A percentile compares a stretch with the other conserved stretches of the same genome.
phyloP scores from a whole-genome alignment of 1,140 invertebrate genomes.

The Drosophila kurseongensis region DNA sequence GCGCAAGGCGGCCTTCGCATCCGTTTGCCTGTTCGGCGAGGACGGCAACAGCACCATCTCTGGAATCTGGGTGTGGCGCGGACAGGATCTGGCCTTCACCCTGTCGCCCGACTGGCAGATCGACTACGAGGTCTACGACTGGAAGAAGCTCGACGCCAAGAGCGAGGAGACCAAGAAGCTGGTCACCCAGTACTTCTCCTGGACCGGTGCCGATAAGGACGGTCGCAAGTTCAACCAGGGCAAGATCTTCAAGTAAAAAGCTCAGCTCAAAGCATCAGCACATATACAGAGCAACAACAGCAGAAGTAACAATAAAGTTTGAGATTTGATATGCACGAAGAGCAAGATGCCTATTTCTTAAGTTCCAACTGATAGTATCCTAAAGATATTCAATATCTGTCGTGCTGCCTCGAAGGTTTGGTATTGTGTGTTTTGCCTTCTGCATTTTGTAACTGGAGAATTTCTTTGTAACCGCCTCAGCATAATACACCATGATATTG shows the following conservation, averaged over 20 bases:
- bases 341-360: constrained; percentile 57
- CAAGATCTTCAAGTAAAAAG: constrained; percentile 98
- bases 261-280: constrained; percentile 18
- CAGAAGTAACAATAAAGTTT: constrained; percentile 46
- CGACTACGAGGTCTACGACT: constrained; percentile 98
- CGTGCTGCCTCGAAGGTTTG: constrained; percentile 52
- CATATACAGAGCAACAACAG: constrained; percentile 11
- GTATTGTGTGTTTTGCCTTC: constrained; percentile 42
- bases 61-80: constrained; percentile 98
- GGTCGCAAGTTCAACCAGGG: constrained; percentile 98
- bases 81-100: constrained; percentile 96
- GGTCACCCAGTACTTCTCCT: constrained; percentile 96
- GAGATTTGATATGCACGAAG: constrained; percentile 59
- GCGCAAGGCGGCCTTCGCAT: constrained; percentile 98
- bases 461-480: constrained; percentile 50
- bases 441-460: constrained; percentile 56
- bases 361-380: constrained; percentile 70
- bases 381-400: constrained; percentile 42
- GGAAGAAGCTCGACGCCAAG: constrained; percentile 96
- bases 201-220: constrained; percentile 94
- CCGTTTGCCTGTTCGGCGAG: constrained; percentile 96
- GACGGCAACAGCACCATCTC: constrained; percentile 97
- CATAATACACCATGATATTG: constrained; percentile 34
- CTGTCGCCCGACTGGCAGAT: constrained; percentile 96
- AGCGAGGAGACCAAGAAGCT: constrained; percentile 94